Evolutionary conservation across 2,888 invertebrate species (phyloP).

Genomic region (Chalcis sispes): DNA sequence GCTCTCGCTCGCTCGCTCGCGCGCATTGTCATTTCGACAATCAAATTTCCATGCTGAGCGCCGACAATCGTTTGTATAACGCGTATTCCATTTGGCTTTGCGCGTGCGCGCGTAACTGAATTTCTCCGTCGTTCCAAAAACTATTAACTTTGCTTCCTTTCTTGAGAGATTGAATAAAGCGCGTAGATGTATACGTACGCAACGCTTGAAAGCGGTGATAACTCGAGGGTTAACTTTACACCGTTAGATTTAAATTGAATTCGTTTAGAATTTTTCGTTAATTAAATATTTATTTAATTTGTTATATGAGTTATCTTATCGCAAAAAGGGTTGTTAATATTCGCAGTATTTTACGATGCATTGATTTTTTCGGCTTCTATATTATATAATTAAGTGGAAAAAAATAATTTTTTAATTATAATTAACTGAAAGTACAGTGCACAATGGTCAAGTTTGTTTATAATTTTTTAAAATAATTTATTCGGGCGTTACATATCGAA

Average conservation of each 20-base stretch:
- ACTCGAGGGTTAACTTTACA: no score
- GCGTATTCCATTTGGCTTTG: background rate
- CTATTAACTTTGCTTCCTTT: conserved; percentile 44
- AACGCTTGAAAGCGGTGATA: no score
- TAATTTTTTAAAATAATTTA: background rate
- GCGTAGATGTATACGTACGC: conserved; percentile 2
- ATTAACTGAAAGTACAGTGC: background rate
- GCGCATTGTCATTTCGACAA: conserved; percentile 49
- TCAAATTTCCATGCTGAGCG: conserved; percentile 49
- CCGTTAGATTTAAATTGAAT: no score
- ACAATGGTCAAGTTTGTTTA: background rate
- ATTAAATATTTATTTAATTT: no score
- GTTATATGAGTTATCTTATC: no score
- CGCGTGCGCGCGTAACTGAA: background rate
- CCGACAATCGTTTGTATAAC: conserved; percentile 50
- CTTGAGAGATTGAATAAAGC: conserved; percentile 33
- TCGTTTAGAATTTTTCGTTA: no score
- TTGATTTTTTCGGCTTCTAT: background rate
- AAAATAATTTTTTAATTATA: background rate
- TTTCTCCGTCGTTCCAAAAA: conserved; percentile 42
- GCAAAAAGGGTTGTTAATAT: no score
- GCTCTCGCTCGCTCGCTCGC: background rate
- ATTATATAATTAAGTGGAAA: background rate
- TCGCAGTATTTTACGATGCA: no score
- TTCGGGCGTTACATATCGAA: background rate